Evolutionary conservation across 1,140 invertebrate genomes (phyloP), one percentile per base, ranked within the genome.

Genomic region (Achroia grisella): DNA sequence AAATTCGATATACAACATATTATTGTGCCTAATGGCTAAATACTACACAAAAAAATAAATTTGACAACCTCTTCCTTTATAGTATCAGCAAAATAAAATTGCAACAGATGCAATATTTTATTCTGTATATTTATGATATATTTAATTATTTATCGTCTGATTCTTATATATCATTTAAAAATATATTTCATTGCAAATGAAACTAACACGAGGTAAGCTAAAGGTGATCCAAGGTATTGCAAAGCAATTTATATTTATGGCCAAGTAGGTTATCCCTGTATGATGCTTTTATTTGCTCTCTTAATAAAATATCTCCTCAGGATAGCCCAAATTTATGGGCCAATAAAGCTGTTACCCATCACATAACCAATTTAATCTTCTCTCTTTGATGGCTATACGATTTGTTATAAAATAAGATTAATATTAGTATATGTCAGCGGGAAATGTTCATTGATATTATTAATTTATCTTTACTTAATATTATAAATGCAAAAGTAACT

Each of bases 361-460:
- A 61, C 60, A 69, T 69, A 71, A 69, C 65, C 60, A 67, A 66
- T 71, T 69, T 69, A 72, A 72, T 72, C 65, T 63, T 42, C 43
- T 42, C 50, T 45, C 42, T 66, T 62, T 61, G 60, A 71, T 66
- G 48, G 65, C 23, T 51, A 44, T 48, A 62, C 58, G 56, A 64
- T 64, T 62, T 41, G 56, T 56, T 64, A 64, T 71, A 69, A 71
- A 71, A 69, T 55, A 47, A 61, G 62, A 71, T 71, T 66, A 71
- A 69, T 52, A 52, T 37, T 48, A 14, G 35, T n/a, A 13, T 41
- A 45, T 41, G 43, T 52, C 43, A 39, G 39, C 43, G 35, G 27
- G 5, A 43, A 31, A 40, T 32, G 27, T 37, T 14, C 12, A 10
- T n/a, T n/a, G n/a, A n/a, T n/a, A n/a, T n/a, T n/a, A n/a, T n/a